Evolutionary conservation across 1,140 invertebrate genomes (phyloP).

Genomic region (Drosophila hydei): DNA sequence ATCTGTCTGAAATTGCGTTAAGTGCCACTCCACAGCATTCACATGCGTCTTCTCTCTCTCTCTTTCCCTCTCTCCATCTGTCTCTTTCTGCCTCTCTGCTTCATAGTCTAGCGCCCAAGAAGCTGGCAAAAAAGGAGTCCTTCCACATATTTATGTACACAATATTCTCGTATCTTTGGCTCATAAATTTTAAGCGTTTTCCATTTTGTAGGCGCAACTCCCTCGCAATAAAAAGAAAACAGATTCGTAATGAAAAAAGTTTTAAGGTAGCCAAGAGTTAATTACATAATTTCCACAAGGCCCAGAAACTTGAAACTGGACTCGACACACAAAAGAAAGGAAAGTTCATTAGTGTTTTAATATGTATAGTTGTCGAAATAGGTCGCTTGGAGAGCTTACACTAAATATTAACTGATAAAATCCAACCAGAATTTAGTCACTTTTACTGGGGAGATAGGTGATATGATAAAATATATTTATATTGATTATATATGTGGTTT

Average conservation of each 20-base stretch:
- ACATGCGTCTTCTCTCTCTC: slow-evolving; percentile 23
- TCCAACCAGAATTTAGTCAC: no score
- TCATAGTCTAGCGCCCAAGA: background rate
- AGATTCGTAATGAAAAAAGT: slow-evolving; percentile 61
- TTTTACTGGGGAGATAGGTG: no score
- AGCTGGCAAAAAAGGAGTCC: slow-evolving; percentile 17
- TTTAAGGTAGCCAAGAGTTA: slow-evolving; percentile 57
- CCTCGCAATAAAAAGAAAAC: slow-evolving; percentile 14
- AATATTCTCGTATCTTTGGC: slow-evolving; percentile 64
- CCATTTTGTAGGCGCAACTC: slow-evolving; percentile 11
- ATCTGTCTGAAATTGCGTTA: slow-evolving; percentile 52
- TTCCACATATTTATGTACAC: slow-evolving; percentile 24
- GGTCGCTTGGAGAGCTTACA: no score
- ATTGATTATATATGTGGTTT: no score
- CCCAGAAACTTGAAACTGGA: background rate
- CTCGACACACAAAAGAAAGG: background rate
- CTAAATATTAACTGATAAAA: no score
- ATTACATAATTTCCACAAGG: slow-evolving; percentile 46
- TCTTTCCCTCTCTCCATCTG: background rate
- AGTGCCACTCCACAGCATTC: slow-evolving; percentile 39
- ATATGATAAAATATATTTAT: no score
- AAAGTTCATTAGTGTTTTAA: background rate
- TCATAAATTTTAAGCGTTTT: slow-evolving; percentile 73
- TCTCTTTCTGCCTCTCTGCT: background rate
- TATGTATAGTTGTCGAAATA: slow-evolving; percentile 1